Evolutionary conservation across 2,113 vertebrate species (phyloP).

Genomic region (Loxodonta africana): DNA sequence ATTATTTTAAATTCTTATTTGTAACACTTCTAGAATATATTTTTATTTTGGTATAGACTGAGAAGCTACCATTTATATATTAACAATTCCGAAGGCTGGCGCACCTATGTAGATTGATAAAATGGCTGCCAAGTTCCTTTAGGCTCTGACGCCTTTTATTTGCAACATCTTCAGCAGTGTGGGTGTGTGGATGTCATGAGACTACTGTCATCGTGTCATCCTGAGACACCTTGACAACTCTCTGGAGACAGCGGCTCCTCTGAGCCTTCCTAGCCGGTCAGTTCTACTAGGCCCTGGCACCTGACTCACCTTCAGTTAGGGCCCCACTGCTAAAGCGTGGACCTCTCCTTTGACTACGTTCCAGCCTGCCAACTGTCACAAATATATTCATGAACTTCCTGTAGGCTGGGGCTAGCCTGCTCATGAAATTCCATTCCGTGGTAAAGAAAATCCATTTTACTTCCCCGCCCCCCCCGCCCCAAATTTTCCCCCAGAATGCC

Average conservation of each 20-base stretch:
- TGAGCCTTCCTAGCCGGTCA: not conserved
- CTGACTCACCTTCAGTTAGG: not conserved
- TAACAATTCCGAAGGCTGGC: not conserved
- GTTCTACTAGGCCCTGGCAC: not conserved
- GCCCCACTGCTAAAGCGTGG: not conserved
- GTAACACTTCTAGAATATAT: slow-evolving; percentile 45
- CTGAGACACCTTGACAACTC: not conserved
- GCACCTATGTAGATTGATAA: not conserved
- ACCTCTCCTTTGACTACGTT: not conserved
- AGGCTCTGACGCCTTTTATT: not conserved
- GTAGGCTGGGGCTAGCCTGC: not conserved
- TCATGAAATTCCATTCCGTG: not conserved
- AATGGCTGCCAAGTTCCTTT: slow-evolving; percentile 16
- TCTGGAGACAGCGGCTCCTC: not conserved
- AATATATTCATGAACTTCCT: not conserved
- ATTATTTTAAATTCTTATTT: slow-evolving; percentile 52
- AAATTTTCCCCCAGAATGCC: not conserved
- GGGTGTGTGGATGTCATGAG: not conserved
- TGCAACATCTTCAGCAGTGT: not conserved
- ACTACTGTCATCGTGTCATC: not conserved
- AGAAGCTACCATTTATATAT: slow-evolving; percentile 24
- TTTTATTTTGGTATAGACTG: slow-evolving; percentile 51
- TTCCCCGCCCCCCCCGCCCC: not conserved
- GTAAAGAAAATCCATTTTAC: slow-evolving; percentile 13
- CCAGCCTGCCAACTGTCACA: not conserved